Evolutionary conservation across 2,888 invertebrate species (phyloP).

Genomic region (Unio delphinus): DNA sequence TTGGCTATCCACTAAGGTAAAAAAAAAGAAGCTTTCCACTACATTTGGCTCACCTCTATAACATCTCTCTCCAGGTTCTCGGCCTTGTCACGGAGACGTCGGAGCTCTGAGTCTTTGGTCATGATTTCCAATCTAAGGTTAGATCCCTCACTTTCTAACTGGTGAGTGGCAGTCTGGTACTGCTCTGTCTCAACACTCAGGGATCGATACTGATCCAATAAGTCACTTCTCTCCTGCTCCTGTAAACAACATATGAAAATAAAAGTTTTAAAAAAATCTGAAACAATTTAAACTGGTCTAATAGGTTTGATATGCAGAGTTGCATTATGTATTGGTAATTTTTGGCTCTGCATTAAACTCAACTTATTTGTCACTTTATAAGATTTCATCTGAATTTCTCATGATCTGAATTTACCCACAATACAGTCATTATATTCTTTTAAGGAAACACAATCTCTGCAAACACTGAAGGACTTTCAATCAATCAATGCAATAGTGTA

Average conservation of each 20-base stretch:
- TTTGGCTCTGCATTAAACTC: too few relatives aligned
- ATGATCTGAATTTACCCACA: too few relatives aligned
- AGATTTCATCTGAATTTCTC: too few relatives aligned
- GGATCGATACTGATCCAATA: slow-evolving; percentile 70
- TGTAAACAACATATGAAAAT: slow-evolving; percentile 28
- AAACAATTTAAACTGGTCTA: too few relatives aligned
- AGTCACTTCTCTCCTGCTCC: slow-evolving; percentile 68
- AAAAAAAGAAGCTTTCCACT: neutral
- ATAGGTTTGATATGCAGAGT: too few relatives aligned
- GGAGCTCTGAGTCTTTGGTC: slow-evolving; percentile 68
- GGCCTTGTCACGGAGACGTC: slow-evolving; percentile 64
- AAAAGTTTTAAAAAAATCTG: too few relatives aligned
- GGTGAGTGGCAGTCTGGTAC: slow-evolving; percentile 68
- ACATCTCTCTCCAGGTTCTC: slow-evolving; percentile 66
- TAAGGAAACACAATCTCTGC: neutral
- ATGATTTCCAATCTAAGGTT: slow-evolving; percentile 69
- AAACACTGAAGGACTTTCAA: neutral
- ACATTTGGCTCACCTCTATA: slow-evolving; percentile 51
- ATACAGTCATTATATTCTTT: neutral
- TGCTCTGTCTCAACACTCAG: slow-evolving; percentile 68
- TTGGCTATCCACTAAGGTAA: too few relatives aligned
- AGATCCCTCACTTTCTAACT: slow-evolving; percentile 70
- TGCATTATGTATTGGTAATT: too few relatives aligned
- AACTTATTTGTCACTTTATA: too few relatives aligned
- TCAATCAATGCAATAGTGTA: neutral